These are phyloP conservation scores for Nestor notabilis DNA, from an alignment of 2,113 vertebrate genomes.

Conservation along the genomic window DNA sequence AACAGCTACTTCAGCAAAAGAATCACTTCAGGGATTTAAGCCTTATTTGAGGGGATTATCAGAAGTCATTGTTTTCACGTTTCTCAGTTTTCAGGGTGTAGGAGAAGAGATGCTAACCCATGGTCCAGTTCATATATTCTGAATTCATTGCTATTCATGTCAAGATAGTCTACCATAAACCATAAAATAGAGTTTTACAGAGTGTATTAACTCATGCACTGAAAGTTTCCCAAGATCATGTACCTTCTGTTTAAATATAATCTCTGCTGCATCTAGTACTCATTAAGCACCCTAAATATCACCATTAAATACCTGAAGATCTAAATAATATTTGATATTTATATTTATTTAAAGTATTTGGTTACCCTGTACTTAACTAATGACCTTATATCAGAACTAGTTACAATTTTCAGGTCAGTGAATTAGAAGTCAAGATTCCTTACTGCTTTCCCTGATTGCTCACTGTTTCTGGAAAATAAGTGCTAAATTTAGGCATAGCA, in stretches of 20 bases:
- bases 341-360: not conserved
- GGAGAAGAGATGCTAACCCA: not conserved
- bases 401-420: slow-evolving; percentile 35
- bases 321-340: not conserved
- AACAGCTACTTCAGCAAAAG: slow-evolving; percentile 48
- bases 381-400: not conserved
- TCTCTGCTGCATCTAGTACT: not conserved
- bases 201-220: not conserved
- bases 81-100: slow-evolving; percentile 31
- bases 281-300: not conserved
- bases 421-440: slow-evolving; percentile 52
- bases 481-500: not conserved
- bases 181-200: slow-evolving; percentile 12
- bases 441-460: slow-evolving; percentile 3
- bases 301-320: not conserved
- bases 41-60: slow-evolving; percentile 43
- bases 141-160: not conserved
- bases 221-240: slow-evolving; percentile 11
- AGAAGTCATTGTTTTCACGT: slow-evolving; percentile 43
- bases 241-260: not conserved
- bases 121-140: not conserved
- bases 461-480: not conserved
- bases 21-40: slow-evolving; percentile 44
- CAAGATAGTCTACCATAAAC: not conserved
- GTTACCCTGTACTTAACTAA: not conserved